phyloP scores from a whole-genome alignment of 2,888 invertebrate genomes.

The Amblyteles armatorius region DNA sequence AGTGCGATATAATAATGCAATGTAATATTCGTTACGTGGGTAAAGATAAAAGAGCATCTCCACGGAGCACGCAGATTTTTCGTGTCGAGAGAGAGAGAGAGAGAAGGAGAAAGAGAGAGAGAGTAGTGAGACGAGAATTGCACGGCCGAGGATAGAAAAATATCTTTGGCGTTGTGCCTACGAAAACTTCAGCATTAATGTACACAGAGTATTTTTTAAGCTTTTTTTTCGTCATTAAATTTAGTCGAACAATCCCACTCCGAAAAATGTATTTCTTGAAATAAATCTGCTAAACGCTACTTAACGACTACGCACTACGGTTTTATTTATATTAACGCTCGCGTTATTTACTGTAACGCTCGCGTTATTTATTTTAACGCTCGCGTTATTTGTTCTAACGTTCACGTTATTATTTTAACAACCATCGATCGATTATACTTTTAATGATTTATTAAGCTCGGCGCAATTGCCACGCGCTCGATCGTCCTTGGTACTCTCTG shows the following conservation, averaged over 20 bases:
- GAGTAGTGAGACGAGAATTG: slow-evolving; percentile 28
- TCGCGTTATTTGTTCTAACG: not conserved
- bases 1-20: slow-evolving; percentile 9
- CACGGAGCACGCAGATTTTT: slow-evolving; percentile 13
- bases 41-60: slow-evolving; percentile 17
- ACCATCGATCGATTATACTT: slow-evolving; percentile 37
- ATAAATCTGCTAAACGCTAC: not conserved
- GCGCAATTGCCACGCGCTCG: slow-evolving; percentile 20
- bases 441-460: slow-evolving; percentile 17
- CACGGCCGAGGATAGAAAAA: slow-evolving; percentile 51
- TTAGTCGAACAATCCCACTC: not conserved
- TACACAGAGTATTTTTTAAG: slow-evolving; percentile 11
- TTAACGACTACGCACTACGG: slow-evolving; percentile 31
- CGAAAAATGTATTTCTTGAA: not conserved
- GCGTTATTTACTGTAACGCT: not conserved
- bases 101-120: slow-evolving; percentile 29
- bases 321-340: not conserved
- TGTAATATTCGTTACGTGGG: slow-evolving; percentile 25
- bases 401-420: not conserved
- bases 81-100: slow-evolving; percentile 5
- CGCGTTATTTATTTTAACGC: not conserved
- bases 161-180: slow-evolving; percentile 28
- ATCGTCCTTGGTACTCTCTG: slow-evolving; percentile 35
- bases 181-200: not conserved
- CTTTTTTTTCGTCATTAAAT: not conserved